phyloP scores from a whole-genome alignment of 1,140 invertebrate genomes.

The Drosophila kohkoa region DNA sequence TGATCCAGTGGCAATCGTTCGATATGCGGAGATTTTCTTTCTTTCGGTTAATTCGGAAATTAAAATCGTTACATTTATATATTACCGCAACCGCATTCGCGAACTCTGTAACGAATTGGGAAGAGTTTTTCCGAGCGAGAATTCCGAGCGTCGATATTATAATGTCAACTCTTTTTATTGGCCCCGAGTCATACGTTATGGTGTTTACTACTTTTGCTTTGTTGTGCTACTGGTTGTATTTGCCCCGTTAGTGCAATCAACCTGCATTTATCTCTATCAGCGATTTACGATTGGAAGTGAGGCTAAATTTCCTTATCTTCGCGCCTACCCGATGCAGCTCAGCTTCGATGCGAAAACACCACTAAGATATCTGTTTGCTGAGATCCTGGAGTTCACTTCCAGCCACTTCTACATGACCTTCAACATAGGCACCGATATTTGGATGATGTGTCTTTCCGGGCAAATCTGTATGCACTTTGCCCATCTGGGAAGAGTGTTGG shows the following conservation, averaged over 20 bases:
- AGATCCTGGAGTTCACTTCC: conserved; percentile 17
- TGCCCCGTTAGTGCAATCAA: conserved; percentile 37
- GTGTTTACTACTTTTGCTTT: conserved; percentile 35
- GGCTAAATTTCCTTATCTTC: conserved; percentile 34
- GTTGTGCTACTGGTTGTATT: conserved; percentile 25
- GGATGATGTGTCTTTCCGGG: conserved; percentile 23
- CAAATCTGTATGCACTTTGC: conserved; percentile 31
- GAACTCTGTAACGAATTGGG: conserved; percentile 11
- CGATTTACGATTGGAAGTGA: neutral
- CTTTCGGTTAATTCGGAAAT: conserved; percentile 44
- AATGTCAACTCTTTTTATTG: conserved; percentile 47
- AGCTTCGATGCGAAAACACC: conserved; percentile 17
- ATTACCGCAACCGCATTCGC: conserved; percentile 21
- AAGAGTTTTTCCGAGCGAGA: conserved; percentile 23
- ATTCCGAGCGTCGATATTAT: conserved; percentile 7
- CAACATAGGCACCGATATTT: conserved; percentile 27
- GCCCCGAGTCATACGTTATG: conserved; percentile 17
- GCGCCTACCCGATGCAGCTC: conserved; percentile 38
- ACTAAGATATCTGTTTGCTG: neutral
- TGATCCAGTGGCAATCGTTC: conserved; percentile 40
- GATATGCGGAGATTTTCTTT: conserved; percentile 41
- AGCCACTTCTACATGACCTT: conserved; percentile 29
- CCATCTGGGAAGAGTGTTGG: conserved; percentile 8
- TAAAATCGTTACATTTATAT: conserved; percentile 45
- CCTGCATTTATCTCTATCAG: conserved; percentile 29